These are phyloP conservation scores for Pammene fasciana DNA, from an alignment of 2,888 invertebrate species.

Conservation along the genomic window DNA sequence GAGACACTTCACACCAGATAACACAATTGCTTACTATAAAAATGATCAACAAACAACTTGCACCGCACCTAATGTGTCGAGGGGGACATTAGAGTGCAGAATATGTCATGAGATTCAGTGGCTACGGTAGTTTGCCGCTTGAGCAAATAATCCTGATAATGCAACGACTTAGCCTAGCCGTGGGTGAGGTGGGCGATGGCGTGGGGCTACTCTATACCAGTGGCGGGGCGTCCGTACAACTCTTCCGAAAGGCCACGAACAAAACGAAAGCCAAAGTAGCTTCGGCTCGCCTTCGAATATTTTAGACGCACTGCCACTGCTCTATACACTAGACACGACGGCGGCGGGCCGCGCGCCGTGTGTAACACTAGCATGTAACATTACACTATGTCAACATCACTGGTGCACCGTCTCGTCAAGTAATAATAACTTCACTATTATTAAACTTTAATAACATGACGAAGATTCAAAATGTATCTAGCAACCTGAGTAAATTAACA, in stretches of 20 bases:
- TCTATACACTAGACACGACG: constrained; percentile 52
- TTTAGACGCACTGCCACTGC: constrained; percentile 51
- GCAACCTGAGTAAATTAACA: constrained; percentile 78
- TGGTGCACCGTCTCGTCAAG: constrained; percentile 65
- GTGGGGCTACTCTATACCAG: constrained; percentile 65
- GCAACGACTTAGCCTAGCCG: constrained; percentile 68
- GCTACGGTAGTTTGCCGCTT: constrained; percentile 78
- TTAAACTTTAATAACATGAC: constrained; percentile 63
- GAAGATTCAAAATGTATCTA: constrained; percentile 72
- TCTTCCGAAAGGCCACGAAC: no score
- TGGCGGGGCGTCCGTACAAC: no score
- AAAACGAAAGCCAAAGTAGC: no score
- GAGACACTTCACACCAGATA: constrained; percentile 79
- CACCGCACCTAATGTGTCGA: constrained; percentile 73
- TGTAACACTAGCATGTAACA: constrained; percentile 61
- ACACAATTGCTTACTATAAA: constrained; percentile 83
- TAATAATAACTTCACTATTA: constrained; percentile 62
- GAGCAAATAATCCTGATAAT: constrained; percentile 79
- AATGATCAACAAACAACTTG: constrained; percentile 82
- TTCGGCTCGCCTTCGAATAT: no score
- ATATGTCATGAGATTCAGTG: constrained; percentile 81
- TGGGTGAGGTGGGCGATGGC: constrained; percentile 63
- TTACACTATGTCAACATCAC: constrained; percentile 65
- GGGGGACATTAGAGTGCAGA: constrained; percentile 69
- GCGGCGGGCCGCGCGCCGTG: constrained; percentile 48